Percentiles rank a stretch among this genome's conserved stretches.
These are phyloP conservation scores for Aurelia aurita DNA, from an alignment of 30 jellyfish, hydroid and myxozoan species.

Conservation along the genomic window DNA sequence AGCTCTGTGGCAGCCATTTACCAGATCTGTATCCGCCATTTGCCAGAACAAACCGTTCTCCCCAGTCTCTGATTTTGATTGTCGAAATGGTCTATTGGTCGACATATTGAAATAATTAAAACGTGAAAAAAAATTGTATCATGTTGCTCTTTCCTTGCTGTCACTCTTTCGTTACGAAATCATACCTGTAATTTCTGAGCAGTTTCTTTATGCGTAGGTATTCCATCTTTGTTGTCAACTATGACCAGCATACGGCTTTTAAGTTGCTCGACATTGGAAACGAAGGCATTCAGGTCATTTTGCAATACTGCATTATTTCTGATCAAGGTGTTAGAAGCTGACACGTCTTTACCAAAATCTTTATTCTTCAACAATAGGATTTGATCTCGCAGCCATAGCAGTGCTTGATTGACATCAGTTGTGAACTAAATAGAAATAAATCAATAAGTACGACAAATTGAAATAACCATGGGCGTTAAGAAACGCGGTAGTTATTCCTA, in stretches of 20 bases:
- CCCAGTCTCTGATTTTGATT: too few species aligned
- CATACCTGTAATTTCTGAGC: slow-evolving; percentile 36
- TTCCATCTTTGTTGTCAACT: not conserved
- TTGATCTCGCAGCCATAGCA: slow-evolving; percentile 60
- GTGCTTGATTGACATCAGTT: slow-evolving; percentile 53
- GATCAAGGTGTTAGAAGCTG: slow-evolving; percentile 28
- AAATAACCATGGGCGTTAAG: too few species aligned
- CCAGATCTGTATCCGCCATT: too few species aligned
- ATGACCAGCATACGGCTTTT: slow-evolving; percentile 19
- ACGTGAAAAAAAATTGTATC: too few species aligned
- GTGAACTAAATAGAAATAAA: slow-evolving; percentile 14
- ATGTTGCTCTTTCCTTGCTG: too few species aligned
- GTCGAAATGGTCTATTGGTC: too few species aligned
- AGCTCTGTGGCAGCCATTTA: too few species aligned
- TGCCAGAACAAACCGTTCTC: too few species aligned
- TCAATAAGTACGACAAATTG: not conserved
- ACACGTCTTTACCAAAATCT: slow-evolving; percentile 70
- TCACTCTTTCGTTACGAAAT: too few species aligned
- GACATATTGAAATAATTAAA: too few species aligned
- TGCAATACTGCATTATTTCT: slow-evolving; percentile 26
- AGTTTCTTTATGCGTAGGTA: not conserved
- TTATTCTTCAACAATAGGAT: slow-evolving; percentile 34
- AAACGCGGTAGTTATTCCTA: too few species aligned
- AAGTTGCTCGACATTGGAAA: slow-evolving; percentile 24
- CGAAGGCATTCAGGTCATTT: slow-evolving; percentile 40